phyloP scores from a whole-genome alignment of 2,888 invertebrate genomes.

The Tetragonisca angustula region DNA sequence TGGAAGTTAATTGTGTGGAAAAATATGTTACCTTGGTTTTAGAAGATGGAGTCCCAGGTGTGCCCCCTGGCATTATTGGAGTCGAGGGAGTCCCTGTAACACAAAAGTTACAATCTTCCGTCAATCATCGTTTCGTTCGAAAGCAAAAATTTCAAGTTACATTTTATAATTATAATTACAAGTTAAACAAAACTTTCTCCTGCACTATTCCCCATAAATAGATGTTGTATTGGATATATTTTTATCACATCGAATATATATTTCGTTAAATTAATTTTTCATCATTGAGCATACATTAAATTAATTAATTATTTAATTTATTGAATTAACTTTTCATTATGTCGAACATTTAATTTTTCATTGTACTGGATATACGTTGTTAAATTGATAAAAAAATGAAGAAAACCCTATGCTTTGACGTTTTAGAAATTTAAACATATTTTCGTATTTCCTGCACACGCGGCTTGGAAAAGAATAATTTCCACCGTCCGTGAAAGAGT shows the following conservation, averaged over 20 bases:
- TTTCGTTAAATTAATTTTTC: neutral
- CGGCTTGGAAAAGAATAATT: neutral
- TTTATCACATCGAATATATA: neutral
- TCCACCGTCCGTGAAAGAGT: too few relatives aligned
- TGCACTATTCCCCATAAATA: too few relatives aligned
- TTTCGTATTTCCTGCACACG: neutral
- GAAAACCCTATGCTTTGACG: too few relatives aligned
- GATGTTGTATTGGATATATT: neutral
- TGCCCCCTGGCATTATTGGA: slow-evolving; percentile 90
- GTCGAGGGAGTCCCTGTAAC: slow-evolving; percentile 85
- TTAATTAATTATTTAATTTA: too few relatives aligned
- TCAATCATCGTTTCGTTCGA: neutral
- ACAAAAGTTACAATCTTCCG: slow-evolving; percentile 53
- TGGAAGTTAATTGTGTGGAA: neutral
- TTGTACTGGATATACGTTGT: neutral
- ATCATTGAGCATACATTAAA: too few relatives aligned
- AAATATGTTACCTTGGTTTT: slow-evolving; percentile 88
- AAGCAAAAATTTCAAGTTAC: too few relatives aligned
- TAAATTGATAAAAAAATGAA: neutral
- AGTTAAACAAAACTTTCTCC: too few relatives aligned
- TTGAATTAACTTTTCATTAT: too few relatives aligned
- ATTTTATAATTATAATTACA: too few relatives aligned
- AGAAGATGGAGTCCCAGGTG: slow-evolving; percentile 92
- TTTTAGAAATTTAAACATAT: neutral
- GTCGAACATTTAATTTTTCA: too few relatives aligned